Base-by-base conservation (phyloP, 2,113 vertebrate species). In the Lepus europaeus region DNA sequence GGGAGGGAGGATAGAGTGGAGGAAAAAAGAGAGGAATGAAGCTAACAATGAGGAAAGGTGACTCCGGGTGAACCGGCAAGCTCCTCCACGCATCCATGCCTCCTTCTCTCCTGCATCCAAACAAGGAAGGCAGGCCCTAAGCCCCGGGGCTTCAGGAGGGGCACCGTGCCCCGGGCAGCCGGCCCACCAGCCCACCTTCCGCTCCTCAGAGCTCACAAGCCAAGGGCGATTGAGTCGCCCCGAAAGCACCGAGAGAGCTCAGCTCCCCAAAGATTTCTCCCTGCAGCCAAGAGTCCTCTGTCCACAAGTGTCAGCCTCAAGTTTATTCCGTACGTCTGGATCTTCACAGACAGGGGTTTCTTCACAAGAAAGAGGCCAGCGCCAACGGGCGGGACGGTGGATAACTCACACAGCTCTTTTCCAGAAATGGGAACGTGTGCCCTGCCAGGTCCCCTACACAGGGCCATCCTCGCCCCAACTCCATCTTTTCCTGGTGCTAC, bases 151-250 rank as follows among this genome's bases (percentile, higher is more conserved):
- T 49, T 6, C 9, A 36, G 6, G n/a, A 53, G n/a, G 68, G 25
- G 6, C 10, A 45, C 39, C 0, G 2, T 16, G 13, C 45, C 39
- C 45, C 7, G 45, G 45, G 45, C 45, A 45, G 45, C 45, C 45
- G 45, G 45, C 45, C 45, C 45, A 45, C 45, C 45, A 45, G 45
- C 45, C 27, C 1, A 11, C 36, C 51, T 22, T 59, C 68, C 45
- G 12, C 12, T 29, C 1, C 0, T 0, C 0, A 2, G 7, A 19
- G 3, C 53, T 39, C 53, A 51, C 13, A 16, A 36, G 3, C 45
- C 23, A 6, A 27, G 49, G 31, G 66, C 2, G 16, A 39, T 1
- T 33, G 33, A 19, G 31, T 80, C 70, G 2, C 36, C 13, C 25
- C 45, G 80, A 79, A 91, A 93, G 23, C 3, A 31, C 25, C 29